Base-by-base conservation (phyloP, 2,113 vertebrate genomes). In the Blennius ocellaris region DNA sequence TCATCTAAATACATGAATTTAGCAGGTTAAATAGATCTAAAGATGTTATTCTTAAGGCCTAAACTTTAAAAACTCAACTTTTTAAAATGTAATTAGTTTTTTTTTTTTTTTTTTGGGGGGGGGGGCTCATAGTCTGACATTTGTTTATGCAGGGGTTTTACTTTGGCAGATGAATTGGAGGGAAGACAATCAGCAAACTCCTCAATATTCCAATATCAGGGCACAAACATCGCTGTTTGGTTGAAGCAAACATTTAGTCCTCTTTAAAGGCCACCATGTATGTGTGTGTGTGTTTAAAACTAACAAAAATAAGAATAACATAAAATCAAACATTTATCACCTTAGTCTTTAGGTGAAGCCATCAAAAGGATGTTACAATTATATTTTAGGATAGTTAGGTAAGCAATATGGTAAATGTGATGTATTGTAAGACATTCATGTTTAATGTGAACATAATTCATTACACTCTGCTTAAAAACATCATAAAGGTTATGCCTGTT, bases 221-320 rank as follows among this genome's bases (percentile, higher is more conserved):
- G 15, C 59, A 71, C 67, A 64, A 82, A 80, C 76, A 76, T 55
- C 37, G 50, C 63, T 81, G 78, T 85, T 82, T 71, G 60, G 78
- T 75, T 75, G 43, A 62, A 83, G 80, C 82, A 86, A 90, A 89
- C 66, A 90, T 90, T 88, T 79, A 50, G 82, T 49, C 65, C 21
- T 30, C 21, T 30, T 30, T 30, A 30, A 30, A 30, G 2, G 21
- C 4, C 21, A 30, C n/a, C n/a, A 30, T 30, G 21, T 30, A 4
- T 30, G 21, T 30, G 21, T 30, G 21, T 51, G n/a, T 16, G 3
- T 41, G 41, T n/a, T n/a, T n/a, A n/a, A n/a, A n/a, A n/a, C n/a
- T n/a, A n/a, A n/a, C n/a, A n/a, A 30, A 30, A 30, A 30, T 2
- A 30, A 30, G 21, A 30, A 30, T 4, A 30, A 30, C 21, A 2